Base-by-base conservation (phyloP, 1,140 invertebrate genomes). In the Sycophaga agraensis region DNA sequence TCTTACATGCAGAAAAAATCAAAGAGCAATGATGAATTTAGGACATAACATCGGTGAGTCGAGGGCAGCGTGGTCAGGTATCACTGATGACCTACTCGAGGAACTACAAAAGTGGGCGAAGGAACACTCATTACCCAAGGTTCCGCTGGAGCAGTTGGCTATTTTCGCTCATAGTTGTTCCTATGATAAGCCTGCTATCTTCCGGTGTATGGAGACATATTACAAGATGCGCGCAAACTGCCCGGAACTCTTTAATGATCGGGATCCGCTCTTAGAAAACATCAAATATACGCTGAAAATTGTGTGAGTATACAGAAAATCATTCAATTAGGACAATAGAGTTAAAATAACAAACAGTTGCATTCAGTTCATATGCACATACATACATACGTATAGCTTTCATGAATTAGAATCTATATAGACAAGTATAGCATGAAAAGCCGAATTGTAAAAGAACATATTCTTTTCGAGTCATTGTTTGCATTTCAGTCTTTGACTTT, bases 121-220 rank as follows among this genome's bases (percentile, higher is more conserved):
- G 11, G 50, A 70, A 17, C 67, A 49, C 12, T 65, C 66, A 0
- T 43, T 76, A 12, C 34, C 66, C 1, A 49, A 66, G 14, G 58
- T 78, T 40, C 71, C 76, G 6, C 16, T 57, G 0, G 75, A 77
- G 54, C 74, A 82, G 54, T 73, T 88, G 12, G 77, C 85, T 1
- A 71, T 86, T 31, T 87, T 87, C 68, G 80, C 85, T 24, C 78
- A 86, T 40, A 85, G 85, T 34, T 87, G 86, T 71, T 79, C 83
- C 35, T 83, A 81, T 26, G 77, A 86, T 28, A 57, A 83, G 5
- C 81, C 84, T 21, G 75, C 75, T 40, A 84, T 82, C 0, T 83
- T 84, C 67, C 80, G 69, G n/a, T 87, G 85, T 61, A 85, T 87
- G 69, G 76, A 81, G 49, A 79, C 76, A 59, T 87, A 87, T 71